These are phyloP conservation scores for Luperina testacea DNA, from an alignment of 2,888 invertebrate species.

Conservation along the genomic window DNA sequence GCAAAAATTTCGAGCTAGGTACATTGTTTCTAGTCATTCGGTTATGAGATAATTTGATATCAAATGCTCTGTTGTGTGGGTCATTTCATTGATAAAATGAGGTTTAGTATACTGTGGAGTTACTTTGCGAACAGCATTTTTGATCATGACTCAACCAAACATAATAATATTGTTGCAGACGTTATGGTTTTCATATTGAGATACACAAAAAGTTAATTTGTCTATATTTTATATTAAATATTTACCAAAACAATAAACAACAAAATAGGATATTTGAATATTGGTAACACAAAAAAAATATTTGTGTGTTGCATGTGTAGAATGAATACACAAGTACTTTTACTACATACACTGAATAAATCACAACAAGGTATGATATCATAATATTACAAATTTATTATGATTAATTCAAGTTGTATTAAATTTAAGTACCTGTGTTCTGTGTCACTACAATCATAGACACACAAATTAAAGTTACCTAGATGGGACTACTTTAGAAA, in stretches of 20 bases:
- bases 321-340: not conserved
- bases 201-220: not conserved
- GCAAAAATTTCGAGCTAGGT: not conserved
- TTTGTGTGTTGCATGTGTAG: not conserved
- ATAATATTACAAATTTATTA: conserved; percentile 11
- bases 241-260: not conserved
- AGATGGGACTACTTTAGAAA: not conserved
- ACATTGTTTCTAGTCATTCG: not conserved
- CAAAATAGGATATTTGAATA: not conserved
- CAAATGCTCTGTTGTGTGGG: not conserved
- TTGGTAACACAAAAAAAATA: not conserved
- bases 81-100: conserved; percentile 5
- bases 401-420: conserved; percentile 23
- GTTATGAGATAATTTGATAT: not conserved
- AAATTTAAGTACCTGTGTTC: conserved; percentile 5
- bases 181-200: not conserved
- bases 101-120: not conserved
- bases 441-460: conserved; percentile 13
- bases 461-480: not conserved
- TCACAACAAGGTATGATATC: not conserved
- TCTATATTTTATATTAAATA: not conserved
- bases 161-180: not conserved
- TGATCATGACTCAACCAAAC: not conserved
- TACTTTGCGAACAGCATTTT: not conserved
- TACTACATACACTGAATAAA: not conserved